phyloP scores from a whole-genome alignment of 2,797 vertebrate species.

The Phoxinus dragarum region DNA sequence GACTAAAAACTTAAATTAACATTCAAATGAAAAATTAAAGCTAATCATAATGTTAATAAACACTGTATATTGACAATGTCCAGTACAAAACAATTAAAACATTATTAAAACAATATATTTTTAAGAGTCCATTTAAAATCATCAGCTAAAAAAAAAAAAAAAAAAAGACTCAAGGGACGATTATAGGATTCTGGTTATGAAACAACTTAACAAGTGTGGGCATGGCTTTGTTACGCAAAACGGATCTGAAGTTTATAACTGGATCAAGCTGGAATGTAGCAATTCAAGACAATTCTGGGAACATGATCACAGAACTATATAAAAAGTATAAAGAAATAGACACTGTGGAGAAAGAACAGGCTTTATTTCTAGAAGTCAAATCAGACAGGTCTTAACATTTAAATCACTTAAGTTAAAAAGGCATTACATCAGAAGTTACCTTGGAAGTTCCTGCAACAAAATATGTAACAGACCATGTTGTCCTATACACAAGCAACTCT shows the following conservation, averaged over 20 bases:
- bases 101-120: neutral
- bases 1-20: neutral
- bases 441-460: constrained; percentile 38
- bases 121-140: neutral
- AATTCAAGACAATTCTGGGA: neutral
- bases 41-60: neutral
- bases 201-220: neutral
- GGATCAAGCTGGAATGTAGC: neutral
- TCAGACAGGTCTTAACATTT: constrained; percentile 70
- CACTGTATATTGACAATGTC: neutral
- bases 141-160: neutral
- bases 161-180: neutral
- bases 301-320: neutral
- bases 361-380: constrained; percentile 68
- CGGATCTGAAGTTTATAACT: neutral
- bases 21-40: neutral
- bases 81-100: neutral
- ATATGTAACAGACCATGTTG: constrained; percentile 55
- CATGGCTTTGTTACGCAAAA: neutral
- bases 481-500: constrained; percentile 29
- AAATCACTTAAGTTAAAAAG: constrained; percentile 54
- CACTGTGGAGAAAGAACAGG: constrained; percentile 53
- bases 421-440: constrained; percentile 48
- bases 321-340: constrained; percentile 29
- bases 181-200: neutral